Base-by-base conservation (phyloP, 2,888 invertebrate species). In the Boloria selene region DNA sequence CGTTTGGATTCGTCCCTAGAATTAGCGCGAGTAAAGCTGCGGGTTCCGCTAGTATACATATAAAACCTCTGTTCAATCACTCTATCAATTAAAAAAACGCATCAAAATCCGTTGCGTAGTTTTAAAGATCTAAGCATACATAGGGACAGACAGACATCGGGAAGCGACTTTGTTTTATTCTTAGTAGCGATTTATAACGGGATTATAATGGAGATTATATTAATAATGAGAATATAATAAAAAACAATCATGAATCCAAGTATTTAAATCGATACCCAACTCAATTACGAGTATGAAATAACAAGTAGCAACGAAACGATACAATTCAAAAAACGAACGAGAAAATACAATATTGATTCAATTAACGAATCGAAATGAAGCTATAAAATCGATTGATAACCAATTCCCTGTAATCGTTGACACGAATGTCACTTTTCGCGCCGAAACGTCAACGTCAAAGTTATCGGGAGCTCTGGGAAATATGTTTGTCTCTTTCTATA, bases 401-500 rank as follows among this genome's bases (percentile, higher is more conserved):
- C 79, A 77, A 85, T 83, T 79, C 74, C 64, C 17, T 77, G 83
- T 82, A 84, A 83, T 70, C 81, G 78, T 80, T 79, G 73, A 74
- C 73, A 80, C 76, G 84, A 83, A 87, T 82, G 90, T 89, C 90
- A 90, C 69, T 85, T 88, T 90, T 89, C 84, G 85, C 90, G 90
- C 89, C 84, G 81, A 88, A 90, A 90, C 85, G 85, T 86, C 85
- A 90, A 88, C 49, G 59, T 59, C 59, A 59, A 59, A 59, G 47
- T 16, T 18, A 17, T 31, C 16, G 17, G 16, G 26, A 13, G 73
- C 81, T 74, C 70, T 73, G 31, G 74, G 76, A 84, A 72, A 70
- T 85, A 81, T 74, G 67, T 67, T 75, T 68, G 77, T 90, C 91
- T 78, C 86, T 72, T 65, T 91, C 84, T 45, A 67, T 70, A 73